phyloP scores from a whole-genome alignment of 2,113 vertebrate species.

The Pluvianellus socialis region DNA sequence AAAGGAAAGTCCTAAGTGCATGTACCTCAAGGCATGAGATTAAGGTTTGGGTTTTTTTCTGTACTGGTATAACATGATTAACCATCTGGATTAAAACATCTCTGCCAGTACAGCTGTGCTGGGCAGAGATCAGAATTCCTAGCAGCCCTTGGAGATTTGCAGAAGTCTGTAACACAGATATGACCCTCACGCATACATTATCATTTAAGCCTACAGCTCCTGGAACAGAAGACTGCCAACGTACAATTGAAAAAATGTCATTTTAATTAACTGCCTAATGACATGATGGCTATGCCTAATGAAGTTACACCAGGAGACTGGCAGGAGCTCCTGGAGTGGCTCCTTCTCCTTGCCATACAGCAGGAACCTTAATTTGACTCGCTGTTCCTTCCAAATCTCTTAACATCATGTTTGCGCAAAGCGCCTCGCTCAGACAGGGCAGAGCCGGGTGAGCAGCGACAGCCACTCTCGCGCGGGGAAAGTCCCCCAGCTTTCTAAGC shows the following conservation, averaged over 20 bases:
- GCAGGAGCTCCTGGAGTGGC: conserved; percentile 11
- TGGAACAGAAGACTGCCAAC: not conserved
- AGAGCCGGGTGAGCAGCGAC: not conserved
- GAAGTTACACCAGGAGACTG: not conserved
- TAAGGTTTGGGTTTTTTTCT: not conserved
- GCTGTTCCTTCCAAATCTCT: not conserved
- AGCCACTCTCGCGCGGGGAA: rapidly evolving
- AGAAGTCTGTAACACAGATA: not conserved
- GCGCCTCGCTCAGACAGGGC: not conserved
- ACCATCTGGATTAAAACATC: not conserved
- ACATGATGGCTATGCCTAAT: not conserved
- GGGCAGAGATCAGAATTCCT: not conserved
- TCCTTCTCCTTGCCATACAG: not conserved
- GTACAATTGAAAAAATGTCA: not conserved
- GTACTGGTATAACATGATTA: not conserved
- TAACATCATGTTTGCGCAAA: not conserved
- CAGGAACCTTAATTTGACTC: not conserved
- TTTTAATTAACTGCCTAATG: conserved; percentile 8
- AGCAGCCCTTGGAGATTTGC: not conserved
- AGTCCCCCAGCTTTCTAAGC: not conserved
- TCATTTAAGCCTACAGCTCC: not conserved
- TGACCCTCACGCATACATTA: not conserved
- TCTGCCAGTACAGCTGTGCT: not conserved
- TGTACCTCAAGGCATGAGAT: not conserved
- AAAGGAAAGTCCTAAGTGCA: not conserved